A percentile compares a stretch with the other conserved stretches of the same genome.
phyloP scores from a whole-genome alignment of 2,888 invertebrate species.

The Tenthredo distinguenda region DNA sequence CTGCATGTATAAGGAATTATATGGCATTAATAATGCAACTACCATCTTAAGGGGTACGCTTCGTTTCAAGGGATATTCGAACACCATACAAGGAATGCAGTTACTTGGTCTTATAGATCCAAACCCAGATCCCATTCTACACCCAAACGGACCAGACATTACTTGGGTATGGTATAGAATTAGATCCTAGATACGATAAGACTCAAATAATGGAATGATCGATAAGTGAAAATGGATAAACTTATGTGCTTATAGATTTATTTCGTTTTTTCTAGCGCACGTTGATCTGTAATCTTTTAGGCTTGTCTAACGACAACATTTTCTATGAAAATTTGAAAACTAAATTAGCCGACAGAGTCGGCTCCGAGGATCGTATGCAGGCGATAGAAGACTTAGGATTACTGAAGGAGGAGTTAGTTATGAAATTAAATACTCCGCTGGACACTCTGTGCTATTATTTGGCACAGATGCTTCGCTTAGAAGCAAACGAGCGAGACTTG shows the following conservation, averaged over 20 bases:
- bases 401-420: conserved; percentile 89
- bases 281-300: conserved; percentile 91
- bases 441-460: conserved; percentile 96
- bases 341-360: conserved; percentile 90
- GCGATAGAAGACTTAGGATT: conserved; percentile 93
- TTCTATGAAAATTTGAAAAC: conserved; percentile 96
- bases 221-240: not conserved
- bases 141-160: conserved; percentile 96
- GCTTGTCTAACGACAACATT: conserved; percentile 90
- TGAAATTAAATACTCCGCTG: conserved; percentile 92
- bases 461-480: conserved; percentile 88
- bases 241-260: not conserved
- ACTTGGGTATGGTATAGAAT: conserved; percentile 88
- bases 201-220: not conserved
- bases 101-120: conserved; percentile 93
- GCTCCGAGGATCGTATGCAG: conserved; percentile 84
- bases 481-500: conserved; percentile 93
- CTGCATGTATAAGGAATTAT: conserved; percentile 90
- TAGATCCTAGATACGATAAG: not conserved
- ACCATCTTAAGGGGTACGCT: conserved; percentile 97
- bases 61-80: conserved; percentile 93
- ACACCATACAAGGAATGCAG: conserved; percentile 93
- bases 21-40: conserved; percentile 92
- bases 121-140: conserved; percentile 92
- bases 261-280: conserved; percentile 82